Evolutionary conservation across 2,888 invertebrate species (phyloP).

Genomic region (Agonopterix heracliana): DNA sequence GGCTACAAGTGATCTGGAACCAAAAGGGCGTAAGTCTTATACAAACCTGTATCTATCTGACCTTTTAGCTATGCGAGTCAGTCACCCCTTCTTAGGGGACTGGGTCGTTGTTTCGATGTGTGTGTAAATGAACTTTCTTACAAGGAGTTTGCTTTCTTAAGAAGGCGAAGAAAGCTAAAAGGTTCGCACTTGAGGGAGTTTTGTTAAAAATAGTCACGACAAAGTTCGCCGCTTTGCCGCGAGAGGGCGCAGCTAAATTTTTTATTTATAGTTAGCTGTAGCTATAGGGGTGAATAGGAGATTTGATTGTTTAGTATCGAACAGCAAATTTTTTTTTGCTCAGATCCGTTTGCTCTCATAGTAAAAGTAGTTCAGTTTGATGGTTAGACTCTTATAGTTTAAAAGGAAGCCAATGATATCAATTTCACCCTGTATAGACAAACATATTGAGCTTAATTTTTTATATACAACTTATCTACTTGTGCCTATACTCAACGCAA

Average conservation of each 20-base stretch:
- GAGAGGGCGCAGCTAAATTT: constrained; percentile 51
- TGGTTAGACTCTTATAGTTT: no score
- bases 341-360: no score
- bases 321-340: no score
- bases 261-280: not conserved
- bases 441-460: no score
- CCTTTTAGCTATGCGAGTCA: constrained; percentile 25
- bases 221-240: constrained; percentile 37
- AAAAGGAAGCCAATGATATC: no score
- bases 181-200: constrained; percentile 66
- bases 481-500: no score
- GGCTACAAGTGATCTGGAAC: not conserved
- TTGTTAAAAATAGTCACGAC: constrained; percentile 59
- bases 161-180: constrained; percentile 71
- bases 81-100: constrained; percentile 27
- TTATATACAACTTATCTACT: no score
- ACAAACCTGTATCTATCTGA: constrained; percentile 15
- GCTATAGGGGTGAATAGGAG: no score
- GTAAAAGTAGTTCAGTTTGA: no score
- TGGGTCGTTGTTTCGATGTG: constrained; percentile 25
- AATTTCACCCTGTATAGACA: no score
- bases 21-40: constrained; percentile 17
- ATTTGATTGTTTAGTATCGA: no score
- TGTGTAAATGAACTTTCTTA: constrained; percentile 63
- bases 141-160: constrained; percentile 57